Percentiles rank a stretch among this genome's conserved stretches.
Evolutionary conservation across 1,140 invertebrate genomes (phyloP).

Genomic region (Trialeurodes vaporariorum): DNA sequence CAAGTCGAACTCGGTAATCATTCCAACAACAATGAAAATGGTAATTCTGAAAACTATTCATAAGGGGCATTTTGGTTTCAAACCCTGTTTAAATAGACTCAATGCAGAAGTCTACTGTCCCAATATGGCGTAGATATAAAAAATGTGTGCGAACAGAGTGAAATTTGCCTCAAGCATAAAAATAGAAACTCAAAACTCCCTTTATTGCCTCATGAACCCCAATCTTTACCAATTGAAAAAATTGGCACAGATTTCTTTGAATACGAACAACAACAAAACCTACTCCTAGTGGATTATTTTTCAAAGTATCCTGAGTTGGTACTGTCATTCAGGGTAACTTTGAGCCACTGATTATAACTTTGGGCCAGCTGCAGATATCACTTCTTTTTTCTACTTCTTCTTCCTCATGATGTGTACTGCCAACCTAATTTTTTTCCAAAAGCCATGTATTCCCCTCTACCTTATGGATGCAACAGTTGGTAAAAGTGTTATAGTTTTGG

Average conservation of each 20-base stretch:
- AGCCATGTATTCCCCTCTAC: too few relatives aligned
- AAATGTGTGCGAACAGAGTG: slow-evolving; percentile 33
- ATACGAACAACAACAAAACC: slow-evolving; percentile 16
- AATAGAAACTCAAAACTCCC: slow-evolving; percentile 31
- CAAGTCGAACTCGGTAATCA: slow-evolving; percentile 30
- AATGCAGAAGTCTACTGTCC: slow-evolving; percentile 36
- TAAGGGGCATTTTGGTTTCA: slow-evolving; percentile 36
- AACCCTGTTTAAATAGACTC: slow-evolving; percentile 31
- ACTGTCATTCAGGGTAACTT: too few relatives aligned
- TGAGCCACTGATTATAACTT: too few relatives aligned
- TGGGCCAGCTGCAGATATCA: too few relatives aligned
- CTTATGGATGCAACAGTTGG: too few relatives aligned
- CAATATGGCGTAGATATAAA: slow-evolving; percentile 35
- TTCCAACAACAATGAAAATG: slow-evolving; percentile 30
- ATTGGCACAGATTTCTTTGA: slow-evolving; percentile 19
- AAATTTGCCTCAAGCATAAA: slow-evolving; percentile 29
- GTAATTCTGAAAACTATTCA: slow-evolving; percentile 33
- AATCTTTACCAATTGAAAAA: slow-evolving; percentile 16
- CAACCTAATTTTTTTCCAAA: too few relatives aligned
- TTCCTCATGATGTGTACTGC: too few relatives aligned
- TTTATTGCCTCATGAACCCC: slow-evolving; percentile 20
- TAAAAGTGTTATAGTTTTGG: too few relatives aligned
- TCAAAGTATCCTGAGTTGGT: slow-evolving; percentile 19
- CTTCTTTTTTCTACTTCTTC: too few relatives aligned
- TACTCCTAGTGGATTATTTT: slow-evolving; percentile 21